Conservation (phyloP, 2,797 vertebrate genomes). For the Macroramphosus scolopax region DNA sequence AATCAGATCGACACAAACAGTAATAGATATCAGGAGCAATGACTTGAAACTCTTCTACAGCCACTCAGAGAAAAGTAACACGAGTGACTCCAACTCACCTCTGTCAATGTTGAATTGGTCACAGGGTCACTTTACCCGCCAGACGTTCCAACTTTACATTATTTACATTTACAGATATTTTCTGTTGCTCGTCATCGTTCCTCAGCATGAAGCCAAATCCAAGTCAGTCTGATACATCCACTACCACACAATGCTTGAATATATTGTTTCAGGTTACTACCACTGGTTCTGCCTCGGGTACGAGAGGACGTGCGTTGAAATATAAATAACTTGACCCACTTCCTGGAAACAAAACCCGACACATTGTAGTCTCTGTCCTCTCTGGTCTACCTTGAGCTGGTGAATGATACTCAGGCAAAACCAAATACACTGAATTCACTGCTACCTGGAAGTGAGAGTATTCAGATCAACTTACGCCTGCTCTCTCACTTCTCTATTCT, state of each 20-base stretch:
- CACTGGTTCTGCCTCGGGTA: conserved; percentile 48
- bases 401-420: conserved; percentile 6
- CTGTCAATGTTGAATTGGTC: conserved; percentile 24
- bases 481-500: conserved; percentile 53
- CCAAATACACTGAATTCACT: background rate
- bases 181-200: conserved; percentile 13
- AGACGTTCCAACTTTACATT: conserved; percentile 13
- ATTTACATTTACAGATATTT: conserved; percentile 23
- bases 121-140: conserved; percentile 31
- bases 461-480: conserved; percentile 4
- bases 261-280: conserved; percentile 73
- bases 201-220: conserved; percentile 11
- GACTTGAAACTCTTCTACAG: background rate
- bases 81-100: conserved; percentile 57
- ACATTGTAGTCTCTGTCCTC: conserved; percentile 62
- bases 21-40: no score
- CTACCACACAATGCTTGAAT: conserved; percentile 60
- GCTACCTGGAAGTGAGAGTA: conserved; percentile 52
- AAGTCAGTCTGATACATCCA: conserved; percentile 19
- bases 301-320: conserved; percentile 74
- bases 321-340: conserved; percentile 83
- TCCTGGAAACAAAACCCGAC: conserved; percentile 78
- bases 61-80: background rate
- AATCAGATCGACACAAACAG: no score
- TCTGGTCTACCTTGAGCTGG: conserved; percentile 36